Evolutionary conservation across 2,113 vertebrate genomes (phyloP).

Genomic region (Apistogramma diplotaenia): DNA sequence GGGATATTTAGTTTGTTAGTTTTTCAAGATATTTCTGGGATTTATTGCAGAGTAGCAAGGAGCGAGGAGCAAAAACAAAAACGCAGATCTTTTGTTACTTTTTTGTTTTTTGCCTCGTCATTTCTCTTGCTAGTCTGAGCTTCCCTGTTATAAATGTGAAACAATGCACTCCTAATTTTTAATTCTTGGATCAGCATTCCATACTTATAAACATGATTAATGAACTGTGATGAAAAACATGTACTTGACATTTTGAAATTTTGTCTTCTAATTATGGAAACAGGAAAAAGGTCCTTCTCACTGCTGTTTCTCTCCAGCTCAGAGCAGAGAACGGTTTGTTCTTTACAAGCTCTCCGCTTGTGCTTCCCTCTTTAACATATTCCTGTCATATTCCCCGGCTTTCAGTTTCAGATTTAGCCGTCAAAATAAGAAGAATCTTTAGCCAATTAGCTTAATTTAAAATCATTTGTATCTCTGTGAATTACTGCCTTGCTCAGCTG

Average conservation of each 20-base stretch:
- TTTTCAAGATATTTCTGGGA: background rate
- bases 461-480: background rate
- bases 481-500: background rate
- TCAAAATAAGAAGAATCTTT: conserved; percentile 1
- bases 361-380: background rate
- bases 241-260: background rate
- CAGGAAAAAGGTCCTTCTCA: background rate
- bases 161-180: background rate
- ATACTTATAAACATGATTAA: background rate
- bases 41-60: background rate
- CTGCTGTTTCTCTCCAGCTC: background rate
- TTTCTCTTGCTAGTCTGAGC: background rate
- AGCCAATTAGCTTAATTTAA: conserved; percentile 26
- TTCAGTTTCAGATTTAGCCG: background rate
- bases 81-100: no score
- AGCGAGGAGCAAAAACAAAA: no score
- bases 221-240: background rate
- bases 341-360: background rate
- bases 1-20: background rate
- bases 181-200: background rate
- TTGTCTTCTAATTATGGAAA: background rate
- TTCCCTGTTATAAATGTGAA: background rate
- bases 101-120: background rate
- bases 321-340: conserved; percentile 8
- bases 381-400: background rate